Conservation (phyloP, 2,113 vertebrate genomes). For the Sturnus vulgaris region DNA sequence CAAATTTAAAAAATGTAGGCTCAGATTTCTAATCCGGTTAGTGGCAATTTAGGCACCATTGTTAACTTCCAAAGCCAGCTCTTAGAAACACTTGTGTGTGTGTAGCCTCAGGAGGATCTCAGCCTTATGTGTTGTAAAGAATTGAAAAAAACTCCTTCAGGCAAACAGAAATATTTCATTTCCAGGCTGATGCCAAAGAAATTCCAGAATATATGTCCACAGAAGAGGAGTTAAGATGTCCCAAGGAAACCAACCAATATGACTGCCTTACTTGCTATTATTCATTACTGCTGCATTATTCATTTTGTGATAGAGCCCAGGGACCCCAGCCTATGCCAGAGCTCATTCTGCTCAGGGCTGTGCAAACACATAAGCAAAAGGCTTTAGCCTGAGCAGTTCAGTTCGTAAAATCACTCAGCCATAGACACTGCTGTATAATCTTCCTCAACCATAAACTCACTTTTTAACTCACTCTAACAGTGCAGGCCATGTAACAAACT, state of each 20-base stretch:
- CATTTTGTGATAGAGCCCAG: neutral
- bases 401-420: neutral
- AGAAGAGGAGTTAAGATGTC: constrained; percentile 14
- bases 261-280: neutral
- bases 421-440: neutral
- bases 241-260: neutral
- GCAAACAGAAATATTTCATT: constrained; percentile 1
- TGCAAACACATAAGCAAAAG: neutral
- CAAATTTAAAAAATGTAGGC: neutral
- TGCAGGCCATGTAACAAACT: neutral
- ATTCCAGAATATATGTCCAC: neutral
- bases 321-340: neutral
- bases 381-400: neutral
- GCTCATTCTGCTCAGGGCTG: neutral
- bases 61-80: neutral
- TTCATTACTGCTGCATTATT: neutral
- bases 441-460: neutral
- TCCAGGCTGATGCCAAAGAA: neutral
- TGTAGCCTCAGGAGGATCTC: neutral
- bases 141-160: constrained; percentile 11
- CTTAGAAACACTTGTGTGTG: neutral
- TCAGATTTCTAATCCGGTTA: neutral
- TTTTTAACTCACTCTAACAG: neutral
- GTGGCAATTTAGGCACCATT: neutral
- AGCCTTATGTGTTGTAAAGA: neutral